A percentile compares a stretch with the other conserved stretches of the same genome.
phyloP scores from a whole-genome alignment of 2,113 vertebrate genomes.

The Mormyrus lacerda region DNA sequence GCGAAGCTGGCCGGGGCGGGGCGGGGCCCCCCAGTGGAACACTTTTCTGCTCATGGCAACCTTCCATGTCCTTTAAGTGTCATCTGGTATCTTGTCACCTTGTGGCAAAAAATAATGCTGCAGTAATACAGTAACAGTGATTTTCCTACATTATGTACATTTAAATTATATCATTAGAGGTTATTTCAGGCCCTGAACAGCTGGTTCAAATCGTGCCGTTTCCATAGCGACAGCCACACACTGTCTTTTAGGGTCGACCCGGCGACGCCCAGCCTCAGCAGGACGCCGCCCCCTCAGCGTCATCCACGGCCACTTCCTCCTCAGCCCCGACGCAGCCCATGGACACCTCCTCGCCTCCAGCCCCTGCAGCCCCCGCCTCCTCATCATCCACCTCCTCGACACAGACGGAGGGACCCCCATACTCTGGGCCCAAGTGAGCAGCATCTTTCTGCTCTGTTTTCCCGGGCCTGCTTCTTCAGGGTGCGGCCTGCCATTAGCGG shows the following conservation, averaged over 20 bases:
- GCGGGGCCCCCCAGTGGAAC: neutral
- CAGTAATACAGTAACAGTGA: neutral
- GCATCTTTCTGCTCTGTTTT: neutral
- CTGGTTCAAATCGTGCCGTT: neutral
- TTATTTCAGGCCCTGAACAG: neutral
- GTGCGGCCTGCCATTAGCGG: neutral
- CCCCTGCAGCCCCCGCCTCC: conserved; percentile 20
- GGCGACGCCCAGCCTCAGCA: conserved; percentile 45
- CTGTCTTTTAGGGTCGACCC: conserved; percentile 42
- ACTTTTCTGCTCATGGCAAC: neutral
- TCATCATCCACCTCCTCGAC: conserved; percentile 48
- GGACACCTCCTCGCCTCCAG: conserved; percentile 35
- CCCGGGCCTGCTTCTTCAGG: neutral
- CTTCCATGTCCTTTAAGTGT: neutral
- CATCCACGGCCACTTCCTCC: conserved; percentile 24
- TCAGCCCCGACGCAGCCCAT: conserved; percentile 39
- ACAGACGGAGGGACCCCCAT: conserved; percentile 42
- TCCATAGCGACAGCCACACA: neutral
- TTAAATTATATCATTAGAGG: neutral
- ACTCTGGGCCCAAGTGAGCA: conserved; percentile 46
- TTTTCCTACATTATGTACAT: neutral
- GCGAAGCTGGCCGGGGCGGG: neutral
- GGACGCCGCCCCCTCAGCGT: conserved; percentile 33
- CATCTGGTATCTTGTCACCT: neutral
- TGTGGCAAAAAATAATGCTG: neutral